A percentile compares a stretch with the other conserved stretches of the same genome.
phyloP scores from a whole-genome alignment of 2,888 invertebrate species.

The Tuberolachnus salignus region DNA sequence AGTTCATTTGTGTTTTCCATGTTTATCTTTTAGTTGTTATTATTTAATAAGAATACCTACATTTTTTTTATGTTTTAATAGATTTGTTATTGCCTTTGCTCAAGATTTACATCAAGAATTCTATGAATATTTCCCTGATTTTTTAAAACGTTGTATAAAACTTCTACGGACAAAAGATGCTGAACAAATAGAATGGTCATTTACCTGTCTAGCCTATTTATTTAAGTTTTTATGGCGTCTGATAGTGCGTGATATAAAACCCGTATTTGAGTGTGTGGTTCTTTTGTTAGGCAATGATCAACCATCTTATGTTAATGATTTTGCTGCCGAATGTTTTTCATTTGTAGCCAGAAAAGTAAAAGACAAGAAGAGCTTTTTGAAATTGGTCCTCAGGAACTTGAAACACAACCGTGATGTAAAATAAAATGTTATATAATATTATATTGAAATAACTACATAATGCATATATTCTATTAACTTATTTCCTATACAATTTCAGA shows the following conservation, averaged over 20 bases:
- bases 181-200: constrained; percentile 84
- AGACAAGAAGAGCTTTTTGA: constrained; percentile 77
- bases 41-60: neutral
- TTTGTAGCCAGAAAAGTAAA: constrained; percentile 89
- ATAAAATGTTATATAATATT: constrained; percentile 5
- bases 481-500: constrained; percentile 66
- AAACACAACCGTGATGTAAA: constrained; percentile 73
- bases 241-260: constrained; percentile 77
- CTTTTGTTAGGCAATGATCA: constrained; percentile 79
- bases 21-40: neutral
- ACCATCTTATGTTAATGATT: constrained; percentile 84
- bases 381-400: constrained; percentile 72
- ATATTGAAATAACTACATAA: constrained; percentile 10
- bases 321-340: constrained; percentile 95
- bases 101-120: constrained; percentile 91
- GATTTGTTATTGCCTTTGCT: constrained; percentile 82
- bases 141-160: constrained; percentile 75
- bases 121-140: constrained; percentile 80
- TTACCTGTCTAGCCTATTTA: constrained; percentile 84
- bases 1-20: neutral
- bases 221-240: constrained; percentile 88
- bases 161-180: constrained; percentile 77
- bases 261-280: constrained; percentile 73
- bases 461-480: constrained; percentile 55
- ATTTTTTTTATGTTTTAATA: constrained; percentile 61